Conservation (phyloP, 2,888 invertebrate species). For the Ellobium chinense region DNA sequence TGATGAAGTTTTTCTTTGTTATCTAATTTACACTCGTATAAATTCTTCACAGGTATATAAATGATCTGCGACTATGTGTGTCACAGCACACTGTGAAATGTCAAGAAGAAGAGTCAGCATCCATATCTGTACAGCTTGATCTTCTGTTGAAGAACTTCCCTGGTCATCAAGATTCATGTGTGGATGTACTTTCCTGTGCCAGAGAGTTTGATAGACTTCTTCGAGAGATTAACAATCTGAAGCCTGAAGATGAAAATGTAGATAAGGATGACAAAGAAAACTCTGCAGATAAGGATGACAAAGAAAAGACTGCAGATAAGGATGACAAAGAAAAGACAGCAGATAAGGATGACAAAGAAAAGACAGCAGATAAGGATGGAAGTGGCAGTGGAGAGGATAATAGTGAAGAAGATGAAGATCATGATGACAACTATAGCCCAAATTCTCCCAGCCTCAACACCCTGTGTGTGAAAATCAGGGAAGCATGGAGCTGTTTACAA, state of each 20-base stretch:
- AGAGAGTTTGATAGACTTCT: neutral
- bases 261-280: neutral
- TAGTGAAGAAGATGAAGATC: neutral
- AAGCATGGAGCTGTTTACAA: conserved; percentile 8
- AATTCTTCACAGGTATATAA: conserved; percentile 26
- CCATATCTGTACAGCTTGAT: neutral
- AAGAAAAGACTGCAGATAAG: neutral
- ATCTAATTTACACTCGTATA: too few relatives aligned
- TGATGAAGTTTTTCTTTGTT: too few relatives aligned
- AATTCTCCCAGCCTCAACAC: neutral
- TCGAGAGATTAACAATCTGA: conserved; percentile 15
- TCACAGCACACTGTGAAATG: conserved; percentile 16
- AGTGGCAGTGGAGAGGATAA: neutral
- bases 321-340: neutral
- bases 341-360: neutral
- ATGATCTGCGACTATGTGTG: conserved; percentile 8
- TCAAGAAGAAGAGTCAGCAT: neutral
- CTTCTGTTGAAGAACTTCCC: neutral
- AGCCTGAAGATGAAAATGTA: neutral
- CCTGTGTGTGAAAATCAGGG: conserved; percentile 5
- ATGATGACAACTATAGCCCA: neutral
- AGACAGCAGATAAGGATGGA: neutral
- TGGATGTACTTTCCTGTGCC: conserved; percentile 17
- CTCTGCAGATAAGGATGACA: neutral
- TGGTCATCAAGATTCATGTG: conserved; percentile 17